Base-by-base conservation (phyloP, 2,113 vertebrate genomes). In the Bufo gargarizans region DNA sequence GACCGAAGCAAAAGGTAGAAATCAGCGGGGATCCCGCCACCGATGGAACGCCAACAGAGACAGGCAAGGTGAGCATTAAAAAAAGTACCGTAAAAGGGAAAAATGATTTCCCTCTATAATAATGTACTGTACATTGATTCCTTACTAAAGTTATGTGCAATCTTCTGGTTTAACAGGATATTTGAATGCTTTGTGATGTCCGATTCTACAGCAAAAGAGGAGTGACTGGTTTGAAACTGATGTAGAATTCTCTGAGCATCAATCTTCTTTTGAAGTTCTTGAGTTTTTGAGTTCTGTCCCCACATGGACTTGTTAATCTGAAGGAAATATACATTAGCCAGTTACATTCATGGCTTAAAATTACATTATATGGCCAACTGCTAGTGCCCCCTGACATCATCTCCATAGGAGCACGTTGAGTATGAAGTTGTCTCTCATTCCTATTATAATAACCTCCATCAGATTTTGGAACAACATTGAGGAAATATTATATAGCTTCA, bases 291-390 rank as follows among this genome's bases (percentile, higher is more conserved):
- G 0, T 84, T 90, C 50, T 92, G 90, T 86, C 20, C 91, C 96
- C 95, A 96, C 85, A 96, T 84, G 19, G 96, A 96, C 88, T 96
- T 96, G 12, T 90, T 93, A 87, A 97, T 94, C 96, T 96, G 93
- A 89, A 90, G 43, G 17, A 58, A 55, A 78, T n/a, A 43, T 43
- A 33, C 8, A 22, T 33, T 7, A 6, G 33, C 6, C 19, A 19
- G 53, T 53, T 53, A 77, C 33, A 76, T 67, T 22, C 20, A 22
- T 10, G 10, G 0, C 14, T 16, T 6, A 3, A 45, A 45, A 72
- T 45, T 0, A 19, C 14, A 47, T 16, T 47, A 49, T 2, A 47
- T 71, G 43, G 4, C 43, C 43, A 19, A 49, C 9, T 49, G 45
- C 49, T 2, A 11, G 56, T 13, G 12, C 56, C 56, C 13, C 56